Conservation (phyloP, 2,113 vertebrate species). For the Pterophyllum scalare region DNA sequence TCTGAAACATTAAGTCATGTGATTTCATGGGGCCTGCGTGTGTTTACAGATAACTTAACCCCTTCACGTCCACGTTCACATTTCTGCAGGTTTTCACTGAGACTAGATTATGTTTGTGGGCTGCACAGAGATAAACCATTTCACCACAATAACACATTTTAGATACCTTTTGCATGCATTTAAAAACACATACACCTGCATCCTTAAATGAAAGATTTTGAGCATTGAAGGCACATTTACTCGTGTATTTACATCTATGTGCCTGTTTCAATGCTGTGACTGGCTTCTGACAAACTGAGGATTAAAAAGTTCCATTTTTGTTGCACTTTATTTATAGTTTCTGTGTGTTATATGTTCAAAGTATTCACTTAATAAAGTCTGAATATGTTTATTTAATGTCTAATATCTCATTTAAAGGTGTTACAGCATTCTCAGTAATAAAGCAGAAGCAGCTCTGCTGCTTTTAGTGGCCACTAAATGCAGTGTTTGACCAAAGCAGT, state of each 20-base stretch:
- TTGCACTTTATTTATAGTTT: not conserved
- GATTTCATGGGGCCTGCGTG: not conserved
- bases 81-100: not conserved
- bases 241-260: not conserved
- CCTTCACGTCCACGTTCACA: not conserved
- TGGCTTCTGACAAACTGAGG: not conserved
- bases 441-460: not conserved
- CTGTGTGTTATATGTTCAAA: not conserved
- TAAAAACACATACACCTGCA: not conserved
- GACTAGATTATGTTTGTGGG: not conserved
- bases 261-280: too few species aligned
- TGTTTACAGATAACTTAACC: not conserved
- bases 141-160: not conserved
- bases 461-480: not conserved
- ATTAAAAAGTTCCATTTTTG: not conserved
- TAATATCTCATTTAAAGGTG: not conserved
- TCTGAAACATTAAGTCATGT: conserved; percentile 19
- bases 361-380: not conserved
- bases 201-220: not conserved
- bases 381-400: not conserved
- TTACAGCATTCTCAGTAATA: not conserved
- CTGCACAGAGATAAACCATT: not conserved
- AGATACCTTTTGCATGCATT: not conserved
- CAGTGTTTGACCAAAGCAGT: not conserved
- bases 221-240: not conserved